Conservation (phyloP, 2,797 vertebrate genomes). For the Lates japonicus region DNA sequence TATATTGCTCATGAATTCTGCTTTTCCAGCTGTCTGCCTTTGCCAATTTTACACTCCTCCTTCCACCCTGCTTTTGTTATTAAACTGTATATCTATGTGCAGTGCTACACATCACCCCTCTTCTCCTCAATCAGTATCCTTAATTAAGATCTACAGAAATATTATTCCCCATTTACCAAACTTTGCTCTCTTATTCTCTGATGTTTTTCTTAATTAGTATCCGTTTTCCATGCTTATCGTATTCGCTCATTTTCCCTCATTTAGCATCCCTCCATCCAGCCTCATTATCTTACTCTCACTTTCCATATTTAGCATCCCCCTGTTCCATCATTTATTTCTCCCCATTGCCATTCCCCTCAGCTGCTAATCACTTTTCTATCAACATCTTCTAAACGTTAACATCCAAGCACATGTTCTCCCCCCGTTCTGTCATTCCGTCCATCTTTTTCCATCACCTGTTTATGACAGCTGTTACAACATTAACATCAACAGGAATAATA, state of each 20-base stretch:
- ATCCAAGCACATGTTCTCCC: constrained; percentile 31
- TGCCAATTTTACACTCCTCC: constrained; percentile 19
- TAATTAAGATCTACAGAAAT: constrained; percentile 69
- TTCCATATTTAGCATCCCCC: constrained; percentile 49
- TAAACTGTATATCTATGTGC: constrained; percentile 30
- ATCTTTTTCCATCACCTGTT: constrained; percentile 51
- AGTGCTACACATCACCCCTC: constrained; percentile 21
- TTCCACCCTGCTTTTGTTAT: constrained; percentile 36
- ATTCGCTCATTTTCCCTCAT: constrained; percentile 45
- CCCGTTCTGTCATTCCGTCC: constrained; percentile 36
- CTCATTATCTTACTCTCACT: constrained; percentile 56
- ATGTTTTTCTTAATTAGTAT: constrained; percentile 65
- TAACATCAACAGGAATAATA: constrained; percentile 46
- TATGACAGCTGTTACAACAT: constrained; percentile 34
- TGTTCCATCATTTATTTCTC: constrained; percentile 51
- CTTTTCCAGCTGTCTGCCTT: constrained; percentile 33
- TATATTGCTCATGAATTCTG: constrained; percentile 21
- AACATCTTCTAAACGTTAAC: constrained; percentile 52
- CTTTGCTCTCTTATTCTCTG: constrained; percentile 56
- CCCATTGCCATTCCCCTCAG: constrained; percentile 19
- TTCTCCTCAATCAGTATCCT: constrained; percentile 50
- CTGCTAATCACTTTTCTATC: constrained; percentile 63
- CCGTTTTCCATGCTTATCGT: constrained; percentile 46
- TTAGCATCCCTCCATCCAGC: constrained; percentile 61
- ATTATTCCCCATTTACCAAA: constrained; percentile 66